These are phyloP conservation scores for Propsilocerus akamusi DNA, from an alignment of 1,140 invertebrate species.

Conservation along the genomic window DNA sequence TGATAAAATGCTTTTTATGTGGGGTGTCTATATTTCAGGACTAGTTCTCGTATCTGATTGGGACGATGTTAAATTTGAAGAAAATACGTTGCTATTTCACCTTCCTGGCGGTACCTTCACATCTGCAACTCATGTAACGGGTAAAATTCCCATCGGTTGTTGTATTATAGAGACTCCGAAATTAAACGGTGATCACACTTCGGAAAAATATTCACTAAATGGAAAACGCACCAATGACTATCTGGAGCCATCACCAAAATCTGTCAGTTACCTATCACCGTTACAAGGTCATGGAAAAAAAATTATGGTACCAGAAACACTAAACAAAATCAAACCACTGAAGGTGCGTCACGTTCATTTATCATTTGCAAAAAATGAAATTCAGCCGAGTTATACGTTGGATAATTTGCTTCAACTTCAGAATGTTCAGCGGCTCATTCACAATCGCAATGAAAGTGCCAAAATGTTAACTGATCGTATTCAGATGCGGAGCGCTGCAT, in stretches of 20 bases:
- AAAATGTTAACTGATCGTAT: constrained; percentile 21
- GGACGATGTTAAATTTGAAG: constrained; percentile 32
- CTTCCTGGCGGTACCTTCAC: constrained; percentile 75
- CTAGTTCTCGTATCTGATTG: constrained; percentile 41
- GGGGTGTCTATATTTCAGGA: constrained; percentile 71
- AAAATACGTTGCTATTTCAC: constrained; percentile 71
- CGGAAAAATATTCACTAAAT: no score
- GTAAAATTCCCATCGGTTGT: no score
- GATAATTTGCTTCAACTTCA: constrained; percentile 35
- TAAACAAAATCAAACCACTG: constrained; percentile 1
- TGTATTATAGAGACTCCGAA: no score
- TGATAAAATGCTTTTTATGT: constrained; percentile 46
- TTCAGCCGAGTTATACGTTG: constrained; percentile 54
- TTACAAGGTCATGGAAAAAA: neutral
- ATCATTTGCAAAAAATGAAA: constrained; percentile 33
- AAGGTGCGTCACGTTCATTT: constrained; percentile 15
- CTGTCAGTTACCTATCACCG: neutral
- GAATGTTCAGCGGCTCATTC: constrained; percentile 13
- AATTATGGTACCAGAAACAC: neutral
- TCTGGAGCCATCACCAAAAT: no score
- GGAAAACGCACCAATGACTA: no score
- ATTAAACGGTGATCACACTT: no score
- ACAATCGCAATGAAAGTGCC: constrained; percentile 23
- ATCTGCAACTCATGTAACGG: constrained; percentile 27
- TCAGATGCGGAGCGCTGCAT: constrained; percentile 15